Base-by-base conservation (phyloP, 2,113 vertebrate genomes). In the Dicaeum eximium region DNA sequence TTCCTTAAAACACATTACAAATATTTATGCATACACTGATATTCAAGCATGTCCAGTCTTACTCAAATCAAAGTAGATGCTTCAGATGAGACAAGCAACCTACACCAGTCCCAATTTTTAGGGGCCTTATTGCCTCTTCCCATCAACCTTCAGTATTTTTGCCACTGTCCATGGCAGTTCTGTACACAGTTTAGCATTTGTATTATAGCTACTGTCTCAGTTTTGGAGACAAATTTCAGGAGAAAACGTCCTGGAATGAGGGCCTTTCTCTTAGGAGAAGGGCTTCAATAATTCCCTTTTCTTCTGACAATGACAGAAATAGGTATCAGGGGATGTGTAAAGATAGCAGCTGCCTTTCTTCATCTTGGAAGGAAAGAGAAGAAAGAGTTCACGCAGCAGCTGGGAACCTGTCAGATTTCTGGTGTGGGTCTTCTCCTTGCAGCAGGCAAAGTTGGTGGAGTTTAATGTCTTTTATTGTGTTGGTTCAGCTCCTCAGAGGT, bases 51-150 rank as follows among this genome's bases (percentile, higher is more conserved):
- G 5, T 0, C 0, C 35, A 80, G 20, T 9, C 10, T 22, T 37
- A 44, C 35, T 67, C 38, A 79, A 60, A 45, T 8, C 8, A 31
- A 87, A 67, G 25, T 7, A 9, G 25, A n/a, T 4, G 4, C 11
- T 66, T 62, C 66, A 78, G 42, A 40, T 16, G 5, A 91, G 23
- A 56, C 10, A 62, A 50, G 11, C 7, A 79, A 53, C 1, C 0
- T 18, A 45, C 0, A 0, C 6, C 42, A 61, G n/a, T 45, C 47
- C 44, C 8, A 19, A 14, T 37, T 73, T 65, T 53, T n/a, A n/a
- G n/a, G n/a, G n/a, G n/a, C n/a, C n/a, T n/a, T n/a, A n/a, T n/a
- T n/a, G n/a, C n/a, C n/a, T n/a, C n/a, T n/a, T n/a, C n/a, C n/a
- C n/a, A n/a, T n/a, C n/a, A n/a, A n/a, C n/a, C 40, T 61, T 60